phyloP scores from a whole-genome alignment of 1,140 invertebrate genomes.

The Aphelinus atriplicis region DNA sequence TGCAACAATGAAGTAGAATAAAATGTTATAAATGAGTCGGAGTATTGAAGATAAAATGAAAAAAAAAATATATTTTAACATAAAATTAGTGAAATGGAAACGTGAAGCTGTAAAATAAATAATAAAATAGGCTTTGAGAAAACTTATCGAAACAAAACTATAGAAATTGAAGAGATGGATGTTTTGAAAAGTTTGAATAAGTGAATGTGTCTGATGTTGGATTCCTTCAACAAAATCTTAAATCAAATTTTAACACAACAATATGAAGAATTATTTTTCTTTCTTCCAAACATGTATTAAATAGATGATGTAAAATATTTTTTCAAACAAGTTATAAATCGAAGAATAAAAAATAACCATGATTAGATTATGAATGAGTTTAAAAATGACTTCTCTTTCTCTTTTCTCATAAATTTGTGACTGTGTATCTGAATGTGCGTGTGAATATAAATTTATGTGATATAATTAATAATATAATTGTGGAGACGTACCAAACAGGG shows the following conservation, averaged over 20 bases:
- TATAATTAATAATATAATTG: conserved; percentile 82
- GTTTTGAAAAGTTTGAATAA: conserved; percentile 28
- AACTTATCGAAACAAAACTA: conserved; percentile 46
- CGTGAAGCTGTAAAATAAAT: conserved; percentile 51
- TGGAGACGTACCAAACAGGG: conserved; percentile 99
- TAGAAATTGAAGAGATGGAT: conserved; percentile 46
- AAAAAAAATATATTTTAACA: conserved; percentile 36
- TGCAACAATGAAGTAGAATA: conserved; percentile 54
- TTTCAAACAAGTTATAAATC: no score
- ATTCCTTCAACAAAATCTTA: conserved; percentile 11
- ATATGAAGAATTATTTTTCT: not conserved
- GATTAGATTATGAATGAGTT: no score
- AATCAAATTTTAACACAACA: not conserved
- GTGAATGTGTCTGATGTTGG: conserved; percentile 33
- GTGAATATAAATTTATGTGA: conserved; percentile 71
- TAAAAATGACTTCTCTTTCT: no score
- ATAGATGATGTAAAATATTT: not conserved
- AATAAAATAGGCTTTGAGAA: conserved; percentile 47
- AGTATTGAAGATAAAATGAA: conserved; percentile 43
- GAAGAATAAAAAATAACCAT: no score
- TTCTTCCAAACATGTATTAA: conserved; percentile 1
- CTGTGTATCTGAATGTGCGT: conserved; percentile 43
- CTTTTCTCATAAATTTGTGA: not conserved
- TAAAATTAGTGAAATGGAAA: conserved; percentile 46
- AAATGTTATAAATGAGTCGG: conserved; percentile 47